Base-by-base conservation (phyloP, 92 coral and sea anemone genomes). In the Epizoanthus stellaris region DNA sequence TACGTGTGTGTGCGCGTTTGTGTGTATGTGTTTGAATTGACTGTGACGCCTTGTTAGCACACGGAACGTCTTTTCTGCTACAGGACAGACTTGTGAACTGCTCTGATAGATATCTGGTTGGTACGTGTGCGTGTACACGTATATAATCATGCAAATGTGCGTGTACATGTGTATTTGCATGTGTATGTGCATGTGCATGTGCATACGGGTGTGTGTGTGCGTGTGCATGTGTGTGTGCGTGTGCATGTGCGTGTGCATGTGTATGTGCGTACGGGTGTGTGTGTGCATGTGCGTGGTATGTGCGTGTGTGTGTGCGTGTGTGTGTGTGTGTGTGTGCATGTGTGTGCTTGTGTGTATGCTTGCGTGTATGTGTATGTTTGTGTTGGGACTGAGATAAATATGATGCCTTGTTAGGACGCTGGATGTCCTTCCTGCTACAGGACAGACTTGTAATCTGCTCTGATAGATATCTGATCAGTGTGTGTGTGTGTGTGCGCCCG, bases 381-480 rank as follows among this genome's bases (percentile, higher is more conserved):
- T 42, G 4, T 42, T 42, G 45, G 45, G 45, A 98, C 98, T 59
- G 99, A 94, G 80, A 96, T 96, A 97, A 98, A 60, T 88, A 98
- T 67, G 98, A 98, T 67, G 98, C 99, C 1, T 77, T 96, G 38
- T 85, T 96, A 30, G 98, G 97, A 4, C 98, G 94, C 67, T 97
- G 99, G 11, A 92, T 98, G 6, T 94, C 99, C n/a, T 94, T 93
- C 62, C 86, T 96, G 52, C 91, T 96, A 20, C 98, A 96, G 76
- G 99, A 96, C 89, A 93, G 99, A 15, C 93, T 96, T 20, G 82
- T 96, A 92, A 94, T 92, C 80, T 96, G 99, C 80, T 96, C 99
- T 10, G 99, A 96, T 81, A 92, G 91, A 58, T 94, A 97, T 58
- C 67, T 87, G 95, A 97, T 94, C 80, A 76, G 98, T 80, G 17